Base-by-base conservation (phyloP, 2,797 vertebrate species). In the Anguilla anguilla region DNA sequence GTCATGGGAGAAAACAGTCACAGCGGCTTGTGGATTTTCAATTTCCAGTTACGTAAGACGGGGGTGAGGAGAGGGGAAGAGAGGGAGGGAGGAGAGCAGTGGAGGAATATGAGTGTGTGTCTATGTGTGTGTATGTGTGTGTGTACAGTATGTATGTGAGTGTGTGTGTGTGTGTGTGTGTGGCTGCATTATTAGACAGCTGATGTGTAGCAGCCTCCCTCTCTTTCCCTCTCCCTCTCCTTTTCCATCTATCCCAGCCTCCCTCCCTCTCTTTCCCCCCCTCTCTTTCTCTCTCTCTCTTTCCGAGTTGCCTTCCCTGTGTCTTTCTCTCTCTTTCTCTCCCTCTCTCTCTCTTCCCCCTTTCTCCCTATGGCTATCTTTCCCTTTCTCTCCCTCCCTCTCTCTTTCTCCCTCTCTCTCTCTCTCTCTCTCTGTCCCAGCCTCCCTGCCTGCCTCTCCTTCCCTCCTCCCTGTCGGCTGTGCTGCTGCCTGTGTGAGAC, bases 261-360 rank as follows among this genome's bases (percentile, higher is more conserved):
- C 69, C 11, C 69, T 74, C 67, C n/a, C 64, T 69, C n/a, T 69
- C 25, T 69, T 2, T 11, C 28, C 2, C 19, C 67, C 22, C n/a
- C 6, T 28, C 25, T 28, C 67, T 28, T 11, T 69, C 67, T 69
- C 87, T 87, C 88, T 89, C 88, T 93, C 92, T 93, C 91, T 90
- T 89, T 92, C 90, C 85, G 88, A 86, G 91, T 90, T 86, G 64
- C 90, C 89, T 86, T 91, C 90, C 85, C 87, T 84, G 88, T 87
- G 85, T 90, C 2, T 3, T 6, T 77, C 55, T 82, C 11, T 46
- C 31, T 19, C 82, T 28, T n/a, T 19, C 43, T 49, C 64, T 55
- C 10, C 49, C 85, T 25, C 49, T 43, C 2, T 49, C 53, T 53
- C 53, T 13, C 72, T n/a, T 28, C 28, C 22, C 88, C 87, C 53